phyloP scores from a whole-genome alignment of 2,888 invertebrate species.

The Alitta virens region DNA sequence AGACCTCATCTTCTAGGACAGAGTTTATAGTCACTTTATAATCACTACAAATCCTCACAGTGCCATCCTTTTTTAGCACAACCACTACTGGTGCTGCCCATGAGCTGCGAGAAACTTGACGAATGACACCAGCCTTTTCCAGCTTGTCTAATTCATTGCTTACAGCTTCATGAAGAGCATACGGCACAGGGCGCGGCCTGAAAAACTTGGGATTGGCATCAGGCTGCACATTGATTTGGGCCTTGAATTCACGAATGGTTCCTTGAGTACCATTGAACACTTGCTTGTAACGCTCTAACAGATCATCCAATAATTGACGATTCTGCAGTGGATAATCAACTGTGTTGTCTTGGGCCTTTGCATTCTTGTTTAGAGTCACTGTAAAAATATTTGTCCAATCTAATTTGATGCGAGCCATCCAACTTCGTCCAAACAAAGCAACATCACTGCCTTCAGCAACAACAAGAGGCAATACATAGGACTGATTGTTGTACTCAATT shows the following conservation, averaged over 20 bases:
- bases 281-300: not conserved
- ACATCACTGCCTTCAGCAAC: not conserved
- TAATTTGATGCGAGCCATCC: not conserved
- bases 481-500: not conserved
- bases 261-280: not conserved
- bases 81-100: slow-evolving; percentile 14
- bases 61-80: not conserved
- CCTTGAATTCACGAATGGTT: not conserved
- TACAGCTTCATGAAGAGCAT: not conserved
- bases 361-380: not conserved
- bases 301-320: not conserved
- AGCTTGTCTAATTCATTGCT: not conserved
- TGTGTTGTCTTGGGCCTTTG: too few relatives aligned
- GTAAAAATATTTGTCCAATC: not conserved
- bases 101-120: not conserved
- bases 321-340: not conserved
- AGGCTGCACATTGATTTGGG: not conserved
- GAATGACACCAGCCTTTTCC: not conserved
- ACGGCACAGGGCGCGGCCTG: slow-evolving; percentile 6
- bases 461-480: not conserved
- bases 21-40: slow-evolving; percentile 11
- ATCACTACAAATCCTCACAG: slow-evolving; percentile 9
- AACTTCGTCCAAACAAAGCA: not conserved
- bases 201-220: not conserved
- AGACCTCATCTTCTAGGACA: not conserved